These are phyloP conservation scores for Xenus cinereus DNA, from an alignment of 2,113 vertebrate genomes.

Conservation along the genomic window DNA sequence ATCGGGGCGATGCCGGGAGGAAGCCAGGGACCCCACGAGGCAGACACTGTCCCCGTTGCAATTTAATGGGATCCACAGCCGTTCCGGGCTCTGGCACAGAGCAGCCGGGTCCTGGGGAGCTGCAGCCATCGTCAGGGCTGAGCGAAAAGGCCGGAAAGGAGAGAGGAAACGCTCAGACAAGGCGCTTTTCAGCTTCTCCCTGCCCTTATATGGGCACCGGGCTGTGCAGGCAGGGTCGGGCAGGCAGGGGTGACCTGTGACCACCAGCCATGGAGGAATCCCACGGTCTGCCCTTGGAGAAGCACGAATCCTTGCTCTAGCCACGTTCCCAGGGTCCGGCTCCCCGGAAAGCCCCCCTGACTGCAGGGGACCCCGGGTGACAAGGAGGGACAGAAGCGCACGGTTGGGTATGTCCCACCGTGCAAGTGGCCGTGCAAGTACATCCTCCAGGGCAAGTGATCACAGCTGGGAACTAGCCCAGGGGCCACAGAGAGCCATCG, in stretches of 20 bases:
- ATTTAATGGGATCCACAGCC: neutral
- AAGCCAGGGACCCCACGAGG: neutral
- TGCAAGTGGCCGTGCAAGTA: no score
- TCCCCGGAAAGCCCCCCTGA: accelerated
- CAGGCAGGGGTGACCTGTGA: neutral
- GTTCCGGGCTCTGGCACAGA: neutral
- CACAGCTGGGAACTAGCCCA: neutral
- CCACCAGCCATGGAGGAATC: neutral
- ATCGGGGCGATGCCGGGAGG: neutral
- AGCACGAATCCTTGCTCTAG: neutral
- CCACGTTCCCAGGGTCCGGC: neutral
- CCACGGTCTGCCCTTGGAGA: neutral
- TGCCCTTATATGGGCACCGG: neutral
- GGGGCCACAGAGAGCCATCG: neutral
- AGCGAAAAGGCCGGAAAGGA: neutral
- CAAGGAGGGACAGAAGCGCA: neutral
- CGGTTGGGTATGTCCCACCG: accelerated
- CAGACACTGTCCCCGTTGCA: accelerated
- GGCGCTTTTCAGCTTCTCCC: neutral
- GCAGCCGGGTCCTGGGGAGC: neutral
- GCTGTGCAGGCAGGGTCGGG: neutral
- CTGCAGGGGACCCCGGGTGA: neutral
- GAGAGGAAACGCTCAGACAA: neutral
- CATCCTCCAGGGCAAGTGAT: neutral
- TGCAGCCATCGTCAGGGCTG: neutral